Evolutionary conservation across 2,113 vertebrate species (phyloP).

Genomic region (Bungarus multicinctus): DNA sequence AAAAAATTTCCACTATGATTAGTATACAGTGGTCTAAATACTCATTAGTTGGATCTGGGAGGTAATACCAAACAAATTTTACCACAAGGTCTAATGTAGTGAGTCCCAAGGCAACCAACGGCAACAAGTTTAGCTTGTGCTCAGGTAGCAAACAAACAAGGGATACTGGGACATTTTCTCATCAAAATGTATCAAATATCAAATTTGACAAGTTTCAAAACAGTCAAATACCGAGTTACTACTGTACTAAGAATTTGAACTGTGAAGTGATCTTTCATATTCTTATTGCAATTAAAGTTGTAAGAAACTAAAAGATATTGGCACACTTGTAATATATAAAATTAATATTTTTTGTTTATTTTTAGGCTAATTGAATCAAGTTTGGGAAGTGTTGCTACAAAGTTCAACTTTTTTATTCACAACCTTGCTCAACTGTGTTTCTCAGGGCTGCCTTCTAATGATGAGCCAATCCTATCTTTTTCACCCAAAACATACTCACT

Average conservation of each 20-base stretch:
- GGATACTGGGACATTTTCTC: background rate
- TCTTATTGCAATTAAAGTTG: background rate
- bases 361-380: constrained; percentile 94
- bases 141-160: background rate
- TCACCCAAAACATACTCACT: constrained; percentile 91
- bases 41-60: background rate
- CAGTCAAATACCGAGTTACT: background rate
- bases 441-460: constrained; percentile 90
- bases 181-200: background rate
- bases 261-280: background rate
- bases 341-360: background rate
- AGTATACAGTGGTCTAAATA: background rate
- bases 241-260: background rate
- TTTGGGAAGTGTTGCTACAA: constrained; percentile 94
- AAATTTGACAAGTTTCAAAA: background rate
- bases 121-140: background rate
- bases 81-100: background rate
- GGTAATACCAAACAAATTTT: background rate
- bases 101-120: background rate
- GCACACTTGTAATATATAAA: background rate
- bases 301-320: background rate
- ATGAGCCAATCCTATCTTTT: constrained; percentile 95
- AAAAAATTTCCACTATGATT: background rate
- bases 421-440: constrained; percentile 96
- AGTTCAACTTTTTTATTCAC: constrained; percentile 99